These are phyloP conservation scores for Amphimallon solstitiale DNA, from an alignment of 2,888 invertebrate genomes.

Conservation along the genomic window DNA sequence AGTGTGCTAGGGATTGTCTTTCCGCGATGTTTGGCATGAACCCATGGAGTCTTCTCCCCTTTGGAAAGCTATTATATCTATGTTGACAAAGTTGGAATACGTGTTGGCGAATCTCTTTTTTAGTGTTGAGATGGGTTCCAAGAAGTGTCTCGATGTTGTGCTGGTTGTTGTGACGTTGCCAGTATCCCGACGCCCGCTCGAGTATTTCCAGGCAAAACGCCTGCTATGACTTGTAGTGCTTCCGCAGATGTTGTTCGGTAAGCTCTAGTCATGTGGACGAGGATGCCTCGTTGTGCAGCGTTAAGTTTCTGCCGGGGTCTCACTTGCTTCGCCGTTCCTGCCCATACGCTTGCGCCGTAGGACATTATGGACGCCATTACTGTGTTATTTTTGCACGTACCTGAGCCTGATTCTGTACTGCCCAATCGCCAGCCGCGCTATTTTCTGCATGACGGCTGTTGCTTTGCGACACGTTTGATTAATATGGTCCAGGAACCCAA, in stretches of 20 bases:
- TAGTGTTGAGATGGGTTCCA: background rate
- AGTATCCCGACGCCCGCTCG: background rate
- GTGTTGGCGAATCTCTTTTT: background rate
- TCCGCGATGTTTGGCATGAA: background rate
- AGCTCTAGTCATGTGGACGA: background rate
- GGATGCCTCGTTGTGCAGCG: background rate
- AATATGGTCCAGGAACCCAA: background rate
- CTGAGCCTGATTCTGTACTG: background rate
- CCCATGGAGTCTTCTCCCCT: background rate
- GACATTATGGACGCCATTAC: no score
- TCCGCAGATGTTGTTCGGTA: conserved; percentile 20
- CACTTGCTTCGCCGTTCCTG: background rate
- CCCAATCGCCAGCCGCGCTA: background rate
- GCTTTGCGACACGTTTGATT: background rate
- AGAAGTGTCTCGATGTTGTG: background rate
- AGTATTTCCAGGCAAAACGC: conserved; percentile 3
- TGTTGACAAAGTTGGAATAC: background rate
- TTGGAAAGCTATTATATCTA: background rate
- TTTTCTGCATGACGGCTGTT: background rate
- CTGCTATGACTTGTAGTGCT: conserved; percentile 4
- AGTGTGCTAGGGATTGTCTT: background rate
- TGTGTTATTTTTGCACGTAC: background rate
- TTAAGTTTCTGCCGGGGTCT: background rate
- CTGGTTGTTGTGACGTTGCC: background rate
- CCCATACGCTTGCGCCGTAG: conserved; percentile 31